A percentile compares a stretch with the other conserved stretches of the same genome.
Conservation (phyloP, 2,888 invertebrate genomes). For the Aporophyla lueneburgensis region DNA sequence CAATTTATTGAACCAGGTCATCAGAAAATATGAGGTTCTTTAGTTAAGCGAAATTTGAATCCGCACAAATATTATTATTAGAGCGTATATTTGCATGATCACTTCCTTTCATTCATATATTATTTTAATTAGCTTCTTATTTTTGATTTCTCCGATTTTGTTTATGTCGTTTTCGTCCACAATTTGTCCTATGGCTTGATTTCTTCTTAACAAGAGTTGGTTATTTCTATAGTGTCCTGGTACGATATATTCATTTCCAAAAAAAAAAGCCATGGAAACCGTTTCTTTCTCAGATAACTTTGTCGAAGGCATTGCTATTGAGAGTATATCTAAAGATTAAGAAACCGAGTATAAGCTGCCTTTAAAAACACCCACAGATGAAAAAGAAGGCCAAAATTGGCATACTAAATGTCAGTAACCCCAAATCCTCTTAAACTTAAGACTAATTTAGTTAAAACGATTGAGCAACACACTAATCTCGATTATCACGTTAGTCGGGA, state of each 20-base stretch:
- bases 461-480: constrained; percentile 17
- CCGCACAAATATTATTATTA: constrained; percentile 36
- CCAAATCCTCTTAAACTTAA: not conserved
- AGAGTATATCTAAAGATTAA: not conserved
- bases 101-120: constrained; percentile 15
- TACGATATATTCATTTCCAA: not conserved
- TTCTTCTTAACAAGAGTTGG: not conserved
- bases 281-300: no score
- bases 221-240: not conserved
- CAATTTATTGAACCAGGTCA: constrained; percentile 12
- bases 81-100: constrained; percentile 9
- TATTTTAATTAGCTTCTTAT: constrained; percentile 1
- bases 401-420: constrained; percentile 4
- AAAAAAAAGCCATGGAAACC: not conserved
- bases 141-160: not conserved
- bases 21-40: not conserved
- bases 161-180: not conserved
- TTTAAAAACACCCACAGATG: not conserved
- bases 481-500: constrained; percentile 22
- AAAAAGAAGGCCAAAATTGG: not conserved
- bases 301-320: not conserved
- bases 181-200: not conserved
- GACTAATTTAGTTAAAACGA: not conserved
- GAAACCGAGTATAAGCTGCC: not conserved
- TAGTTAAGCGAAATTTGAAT: constrained; percentile 21